Percentiles rank a stretch among this genome's conserved stretches.
Evolutionary conservation across 2,113 vertebrate species (phyloP).

Genomic region (Thryonomys swinderianus): DNA sequence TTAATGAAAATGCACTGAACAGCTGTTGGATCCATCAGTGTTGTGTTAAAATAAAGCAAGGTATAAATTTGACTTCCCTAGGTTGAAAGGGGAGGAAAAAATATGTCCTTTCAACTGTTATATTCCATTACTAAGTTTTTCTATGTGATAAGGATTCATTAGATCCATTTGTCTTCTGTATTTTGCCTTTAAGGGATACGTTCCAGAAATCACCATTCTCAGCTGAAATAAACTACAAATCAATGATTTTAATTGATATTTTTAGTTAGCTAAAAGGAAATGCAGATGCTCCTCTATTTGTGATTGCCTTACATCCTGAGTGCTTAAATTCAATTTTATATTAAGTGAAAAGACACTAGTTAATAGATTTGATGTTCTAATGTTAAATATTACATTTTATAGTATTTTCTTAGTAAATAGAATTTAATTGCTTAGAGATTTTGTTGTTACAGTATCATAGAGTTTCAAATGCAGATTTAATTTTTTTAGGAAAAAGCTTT

Average conservation of each 20-base stretch:
- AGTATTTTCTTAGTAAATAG: background rate
- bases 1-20: slow-evolving; percentile 75
- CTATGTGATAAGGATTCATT: slow-evolving; percentile 16
- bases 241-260: background rate
- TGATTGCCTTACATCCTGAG: background rate
- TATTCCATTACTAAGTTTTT: slow-evolving; percentile 17
- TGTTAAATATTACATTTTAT: slow-evolving; percentile 23
- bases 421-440: background rate
- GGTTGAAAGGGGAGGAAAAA: slow-evolving; percentile 11
- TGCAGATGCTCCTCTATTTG: background rate
- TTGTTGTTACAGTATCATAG: background rate
- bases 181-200: background rate
- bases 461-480: slow-evolving; percentile 7
- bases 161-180: background rate
- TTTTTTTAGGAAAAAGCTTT: background rate
- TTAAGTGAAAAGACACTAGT: background rate
- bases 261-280: background rate
- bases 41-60: background rate
- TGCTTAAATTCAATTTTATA: background rate
- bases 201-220: background rate
- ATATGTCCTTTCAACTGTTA: slow-evolving; percentile 20
- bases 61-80: background rate
- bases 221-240: background rate
- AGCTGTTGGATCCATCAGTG: background rate
- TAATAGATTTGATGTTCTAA: background rate